These are phyloP conservation scores for Ceyx cyanopectus DNA, from an alignment of 2,113 vertebrate genomes.

Conservation along the genomic window DNA sequence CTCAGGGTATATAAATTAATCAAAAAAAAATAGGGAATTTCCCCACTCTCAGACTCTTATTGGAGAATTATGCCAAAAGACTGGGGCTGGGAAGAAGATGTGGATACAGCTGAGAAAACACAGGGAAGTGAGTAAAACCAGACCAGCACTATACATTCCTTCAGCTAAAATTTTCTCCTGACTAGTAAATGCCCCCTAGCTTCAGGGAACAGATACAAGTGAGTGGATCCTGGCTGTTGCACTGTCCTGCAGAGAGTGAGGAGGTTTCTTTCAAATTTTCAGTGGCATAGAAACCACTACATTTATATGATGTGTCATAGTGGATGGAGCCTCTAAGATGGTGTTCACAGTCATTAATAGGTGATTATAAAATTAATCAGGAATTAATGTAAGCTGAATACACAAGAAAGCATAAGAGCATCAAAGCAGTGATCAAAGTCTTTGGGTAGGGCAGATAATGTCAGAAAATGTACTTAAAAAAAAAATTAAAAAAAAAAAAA, in stretches of 20 bases:
- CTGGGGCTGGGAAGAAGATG: background rate
- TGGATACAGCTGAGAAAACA: background rate
- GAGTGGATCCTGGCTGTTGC: background rate
- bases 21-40: background rate
- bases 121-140: background rate
- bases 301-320: background rate
- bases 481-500: background rate
- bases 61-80: background rate
- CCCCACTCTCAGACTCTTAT: background rate
- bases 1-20: background rate
- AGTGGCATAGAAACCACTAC: background rate
- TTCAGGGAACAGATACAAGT: fast-evolving
- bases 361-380: background rate
- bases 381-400: background rate
- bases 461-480: background rate
- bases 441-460: background rate
- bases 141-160: background rate
- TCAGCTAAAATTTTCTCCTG: background rate
- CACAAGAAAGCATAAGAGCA: background rate
- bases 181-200: background rate
- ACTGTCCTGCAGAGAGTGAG: background rate
- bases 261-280: background rate
- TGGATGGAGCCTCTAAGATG: background rate
- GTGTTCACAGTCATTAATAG: background rate
- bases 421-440: background rate